Percentiles rank a stretch among this genome's conserved stretches.
Evolutionary conservation across 92 coral and sea anemone species (phyloP).

Genomic region (Epizoanthus stellaris): DNA sequence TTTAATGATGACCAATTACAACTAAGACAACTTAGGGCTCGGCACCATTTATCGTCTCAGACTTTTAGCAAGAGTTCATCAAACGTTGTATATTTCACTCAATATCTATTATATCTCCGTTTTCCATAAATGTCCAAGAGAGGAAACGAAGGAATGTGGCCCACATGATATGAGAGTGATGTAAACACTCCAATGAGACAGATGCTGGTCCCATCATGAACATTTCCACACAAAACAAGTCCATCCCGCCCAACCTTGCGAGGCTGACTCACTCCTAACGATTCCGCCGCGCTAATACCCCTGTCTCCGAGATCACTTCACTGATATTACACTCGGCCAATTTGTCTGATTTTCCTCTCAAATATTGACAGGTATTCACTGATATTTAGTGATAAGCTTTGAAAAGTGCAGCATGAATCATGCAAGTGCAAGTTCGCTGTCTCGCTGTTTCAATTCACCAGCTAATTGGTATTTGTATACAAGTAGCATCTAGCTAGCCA

Average conservation of each 20-base stretch:
- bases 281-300: conserved; percentile 32
- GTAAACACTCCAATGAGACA: conserved; percentile 32
- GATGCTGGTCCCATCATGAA: conserved; percentile 9
- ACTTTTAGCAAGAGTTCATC: no score
- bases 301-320: conserved; percentile 29
- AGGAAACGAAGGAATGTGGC: conserved; percentile 39
- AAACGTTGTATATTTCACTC: no score
- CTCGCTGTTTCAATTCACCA: no score
- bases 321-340: conserved; percentile 29
- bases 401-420: conserved; percentile 8
- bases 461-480: no score
- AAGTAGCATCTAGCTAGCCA: no score
- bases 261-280: not conserved
- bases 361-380: conserved; percentile 19
- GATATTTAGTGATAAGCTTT: conserved; percentile 13
- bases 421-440: conserved; percentile 8
- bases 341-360: conserved; percentile 34
- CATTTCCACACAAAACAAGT: not conserved
- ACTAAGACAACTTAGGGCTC: no score
- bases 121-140: not conserved
- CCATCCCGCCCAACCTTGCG: conserved; percentile 1
- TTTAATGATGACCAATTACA: no score
- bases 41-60: no score
- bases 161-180: not conserved
- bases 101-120: not conserved